phyloP scores from a whole-genome alignment of 2,888 invertebrate species.

The Sarcophaga variegata region DNA sequence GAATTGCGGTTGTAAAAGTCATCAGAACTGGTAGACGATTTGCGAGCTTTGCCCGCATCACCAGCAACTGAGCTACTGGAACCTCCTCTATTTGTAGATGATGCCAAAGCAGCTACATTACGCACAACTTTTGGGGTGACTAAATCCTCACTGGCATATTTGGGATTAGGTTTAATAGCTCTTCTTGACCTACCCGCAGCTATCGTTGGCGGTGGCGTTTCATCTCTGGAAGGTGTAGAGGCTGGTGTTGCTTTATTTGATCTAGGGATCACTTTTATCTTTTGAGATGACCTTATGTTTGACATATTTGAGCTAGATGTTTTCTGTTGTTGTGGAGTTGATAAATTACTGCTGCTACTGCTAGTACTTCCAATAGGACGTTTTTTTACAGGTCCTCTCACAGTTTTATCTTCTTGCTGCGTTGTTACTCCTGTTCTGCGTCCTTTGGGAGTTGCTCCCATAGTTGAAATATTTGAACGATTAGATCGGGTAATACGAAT shows the following conservation, averaged over 20 bases:
- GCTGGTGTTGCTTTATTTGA: conserved; percentile 54
- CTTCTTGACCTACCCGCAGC: conserved; percentile 80
- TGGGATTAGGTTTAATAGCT: conserved; percentile 82
- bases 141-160: conserved; percentile 80
- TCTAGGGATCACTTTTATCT: conserved; percentile 60
- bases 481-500: background rate
- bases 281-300: conserved; percentile 48
- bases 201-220: conserved; percentile 74
- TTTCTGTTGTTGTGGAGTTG: conserved; percentile 49
- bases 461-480: conserved; percentile 11
- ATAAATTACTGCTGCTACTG: conserved; percentile 17
- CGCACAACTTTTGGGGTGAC: conserved; percentile 77
- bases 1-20: conserved; percentile 73
- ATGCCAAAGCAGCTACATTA: conserved; percentile 70
- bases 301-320: conserved; percentile 34
- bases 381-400: conserved; percentile 38
- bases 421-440: conserved; percentile 22
- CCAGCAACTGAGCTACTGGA: conserved; percentile 54
- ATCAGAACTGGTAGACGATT: conserved; percentile 71
- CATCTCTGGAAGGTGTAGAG: conserved; percentile 58
- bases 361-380: conserved; percentile 7
- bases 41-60: conserved; percentile 53
- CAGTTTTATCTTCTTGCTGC: conserved; percentile 41
- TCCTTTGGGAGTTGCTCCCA: conserved; percentile 52
- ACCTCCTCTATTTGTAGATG: conserved; percentile 53